A percentile compares a stretch with the other conserved stretches of the same genome.
Evolutionary conservation across 2,797 vertebrate genomes (phyloP).

Genomic region (Hozukius guyotensis): DNA sequence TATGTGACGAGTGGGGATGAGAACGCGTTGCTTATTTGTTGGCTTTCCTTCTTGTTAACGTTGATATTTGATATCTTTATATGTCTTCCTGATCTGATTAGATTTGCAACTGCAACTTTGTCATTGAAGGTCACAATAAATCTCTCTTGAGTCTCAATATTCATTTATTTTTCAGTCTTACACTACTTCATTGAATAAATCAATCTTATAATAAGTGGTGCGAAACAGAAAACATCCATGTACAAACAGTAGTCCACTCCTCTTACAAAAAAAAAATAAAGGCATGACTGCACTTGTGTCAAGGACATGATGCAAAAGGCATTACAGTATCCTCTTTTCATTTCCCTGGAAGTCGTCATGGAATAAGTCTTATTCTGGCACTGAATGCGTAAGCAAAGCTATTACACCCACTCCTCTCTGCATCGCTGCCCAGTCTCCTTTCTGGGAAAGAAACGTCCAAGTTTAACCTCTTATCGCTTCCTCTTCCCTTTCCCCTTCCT

Average conservation of each 20-base stretch:
- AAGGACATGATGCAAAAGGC: slow-evolving; percentile 53
- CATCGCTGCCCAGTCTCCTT: slow-evolving; percentile 51
- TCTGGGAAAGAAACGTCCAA: slow-evolving; percentile 66
- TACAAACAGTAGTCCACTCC: not conserved
- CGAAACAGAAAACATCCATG: not conserved
- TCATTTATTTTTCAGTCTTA: not conserved
- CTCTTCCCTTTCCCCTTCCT: slow-evolving; percentile 78
- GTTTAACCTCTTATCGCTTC: slow-evolving; percentile 74
- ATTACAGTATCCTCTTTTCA: slow-evolving; percentile 54
- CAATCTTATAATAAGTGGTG: not conserved
- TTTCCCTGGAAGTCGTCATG: slow-evolving; percentile 68
- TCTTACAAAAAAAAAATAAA: not conserved
- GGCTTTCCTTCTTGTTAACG: not conserved
- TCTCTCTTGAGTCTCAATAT: not conserved
- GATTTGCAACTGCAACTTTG: not conserved
- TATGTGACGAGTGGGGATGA: not conserved
- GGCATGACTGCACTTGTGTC: slow-evolving; percentile 31
- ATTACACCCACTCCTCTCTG: slow-evolving; percentile 66
- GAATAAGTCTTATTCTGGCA: slow-evolving; percentile 70
- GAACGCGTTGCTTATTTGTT: not conserved
- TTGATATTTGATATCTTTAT: not conserved
- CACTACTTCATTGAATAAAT: not conserved
- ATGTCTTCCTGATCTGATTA: not conserved
- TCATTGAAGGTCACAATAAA: not conserved
- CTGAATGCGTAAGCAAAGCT: slow-evolving; percentile 69